Percentiles rank a stretch among this genome's conserved stretches.
These are phyloP conservation scores for Dendroctonus valens DNA, from an alignment of 1,140 invertebrate genomes.

Conservation along the genomic window DNA sequence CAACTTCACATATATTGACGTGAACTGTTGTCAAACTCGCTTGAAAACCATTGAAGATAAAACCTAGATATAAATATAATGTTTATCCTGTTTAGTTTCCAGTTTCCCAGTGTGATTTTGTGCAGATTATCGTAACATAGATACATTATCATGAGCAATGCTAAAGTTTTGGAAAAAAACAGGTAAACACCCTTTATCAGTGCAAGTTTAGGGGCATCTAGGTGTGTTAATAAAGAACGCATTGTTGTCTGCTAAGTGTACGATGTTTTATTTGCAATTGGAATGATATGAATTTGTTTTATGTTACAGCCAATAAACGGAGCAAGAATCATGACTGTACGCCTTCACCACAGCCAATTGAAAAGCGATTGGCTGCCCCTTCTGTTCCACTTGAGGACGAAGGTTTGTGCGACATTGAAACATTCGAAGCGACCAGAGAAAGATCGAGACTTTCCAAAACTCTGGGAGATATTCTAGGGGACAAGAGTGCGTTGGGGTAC, in stretches of 20 bases:
- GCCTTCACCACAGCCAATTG: constrained; percentile 2
- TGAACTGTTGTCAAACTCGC: constrained; percentile 8
- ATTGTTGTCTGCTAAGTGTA: not conserved
- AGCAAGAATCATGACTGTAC: not conserved
- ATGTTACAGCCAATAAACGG: constrained; percentile 4
- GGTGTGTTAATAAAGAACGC: not conserved
- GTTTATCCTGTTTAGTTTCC: not conserved
- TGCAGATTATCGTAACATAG: constrained; percentile 1
- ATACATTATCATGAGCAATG: constrained; percentile 43
- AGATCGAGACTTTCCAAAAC: constrained; percentile 62
- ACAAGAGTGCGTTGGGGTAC: constrained; percentile 68
- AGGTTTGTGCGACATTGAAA: constrained; percentile 43
- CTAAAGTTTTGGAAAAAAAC: constrained; percentile 48
- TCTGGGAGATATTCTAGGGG: constrained; percentile 63
- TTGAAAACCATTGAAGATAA: not conserved
- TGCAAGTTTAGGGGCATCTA: not conserved
- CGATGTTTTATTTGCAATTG: not conserved
- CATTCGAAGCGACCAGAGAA: constrained; percentile 37
- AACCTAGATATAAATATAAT: not conserved
- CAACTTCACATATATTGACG: constrained; percentile 15
- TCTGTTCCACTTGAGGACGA: constrained; percentile 43
- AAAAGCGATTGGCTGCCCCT: constrained; percentile 15
- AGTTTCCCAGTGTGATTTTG: constrained; percentile 5
- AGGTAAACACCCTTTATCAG: constrained; percentile 26
- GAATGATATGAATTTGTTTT: not conserved